Conservation (phyloP, 2,888 invertebrate genomes). For the Phania funesta region DNA sequence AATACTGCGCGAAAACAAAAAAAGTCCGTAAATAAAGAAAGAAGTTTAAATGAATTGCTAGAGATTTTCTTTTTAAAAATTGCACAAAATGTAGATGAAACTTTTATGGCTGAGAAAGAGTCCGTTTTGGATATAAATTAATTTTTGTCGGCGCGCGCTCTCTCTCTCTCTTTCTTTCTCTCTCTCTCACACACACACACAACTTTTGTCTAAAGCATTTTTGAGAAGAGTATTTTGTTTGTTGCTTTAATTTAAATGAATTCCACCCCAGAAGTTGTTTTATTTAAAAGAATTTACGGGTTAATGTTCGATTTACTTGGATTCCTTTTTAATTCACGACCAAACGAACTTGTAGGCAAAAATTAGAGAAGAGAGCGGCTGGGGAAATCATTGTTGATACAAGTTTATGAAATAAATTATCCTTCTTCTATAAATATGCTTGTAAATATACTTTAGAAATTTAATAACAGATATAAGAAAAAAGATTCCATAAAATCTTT, state of each 20-base stretch:
- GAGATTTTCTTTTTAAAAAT: slow-evolving; percentile 23
- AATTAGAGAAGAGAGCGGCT: slow-evolving; percentile 21
- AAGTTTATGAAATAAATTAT: slow-evolving; percentile 45
- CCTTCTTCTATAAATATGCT: neutral
- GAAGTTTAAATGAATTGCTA: slow-evolving; percentile 36
- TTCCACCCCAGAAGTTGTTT: slow-evolving; percentile 56
- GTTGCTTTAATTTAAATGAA: slow-evolving; percentile 50
- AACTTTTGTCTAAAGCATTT: slow-evolving; percentile 5
- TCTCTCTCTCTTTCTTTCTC: slow-evolving; percentile 1
- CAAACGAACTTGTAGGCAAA: slow-evolving; percentile 11
- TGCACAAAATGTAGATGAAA: slow-evolving; percentile 38
- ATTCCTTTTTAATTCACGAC: slow-evolving; percentile 19
- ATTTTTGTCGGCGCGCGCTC: neutral
- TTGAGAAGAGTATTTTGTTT: slow-evolving; percentile 28
- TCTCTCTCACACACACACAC: neutral
- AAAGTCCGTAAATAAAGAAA: neutral
- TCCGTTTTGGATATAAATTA: neutral
- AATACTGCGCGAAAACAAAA: neutral
- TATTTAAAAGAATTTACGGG: slow-evolving; percentile 37
- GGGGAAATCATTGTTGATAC: neutral
- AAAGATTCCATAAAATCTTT: slow-evolving; percentile 13
- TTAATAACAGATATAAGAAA: slow-evolving; percentile 19
- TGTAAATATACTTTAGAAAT: slow-evolving; percentile 9
- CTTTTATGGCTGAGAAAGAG: neutral
- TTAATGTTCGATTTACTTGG: slow-evolving; percentile 65